These are phyloP conservation scores for Jacana jacana DNA, from an alignment of 2,113 vertebrate species.

Conservation along the genomic window DNA sequence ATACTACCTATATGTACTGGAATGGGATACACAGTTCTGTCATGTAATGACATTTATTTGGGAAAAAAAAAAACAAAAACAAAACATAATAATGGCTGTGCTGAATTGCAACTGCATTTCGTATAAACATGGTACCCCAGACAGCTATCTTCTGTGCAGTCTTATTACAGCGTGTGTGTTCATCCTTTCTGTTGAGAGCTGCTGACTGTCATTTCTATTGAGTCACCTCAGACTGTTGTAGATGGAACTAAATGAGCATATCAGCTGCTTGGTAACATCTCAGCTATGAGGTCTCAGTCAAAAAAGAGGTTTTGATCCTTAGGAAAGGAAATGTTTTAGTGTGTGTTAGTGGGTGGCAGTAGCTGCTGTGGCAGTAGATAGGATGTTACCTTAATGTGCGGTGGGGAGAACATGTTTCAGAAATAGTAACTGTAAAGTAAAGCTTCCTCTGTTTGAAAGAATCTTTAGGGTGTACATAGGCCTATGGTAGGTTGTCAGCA, in stretches of 20 bases:
- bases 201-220: neutral
- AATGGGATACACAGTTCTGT: neutral
- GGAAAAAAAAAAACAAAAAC: neutral
- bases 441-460: neutral
- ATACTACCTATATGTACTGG: neutral
- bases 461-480: neutral
- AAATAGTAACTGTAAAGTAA: neutral
- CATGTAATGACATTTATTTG: neutral
- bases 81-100: neutral
- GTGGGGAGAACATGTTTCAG: neutral
- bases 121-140: neutral
- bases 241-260: too few relatives aligned
- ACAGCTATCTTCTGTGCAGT: neutral
- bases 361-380: neutral
- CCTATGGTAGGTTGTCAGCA: neutral
- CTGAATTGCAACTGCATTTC: neutral
- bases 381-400: neutral
- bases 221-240: neutral
- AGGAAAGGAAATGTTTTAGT: too few relatives aligned
- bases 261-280: too few relatives aligned
- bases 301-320: too few relatives aligned
- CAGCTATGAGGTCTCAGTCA: too few relatives aligned
- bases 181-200: neutral
- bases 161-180: neutral
- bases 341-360: neutral